Evolutionary conservation across 92 coral and sea anemone species (phyloP).

Genomic region (Porites divaricata): DNA sequence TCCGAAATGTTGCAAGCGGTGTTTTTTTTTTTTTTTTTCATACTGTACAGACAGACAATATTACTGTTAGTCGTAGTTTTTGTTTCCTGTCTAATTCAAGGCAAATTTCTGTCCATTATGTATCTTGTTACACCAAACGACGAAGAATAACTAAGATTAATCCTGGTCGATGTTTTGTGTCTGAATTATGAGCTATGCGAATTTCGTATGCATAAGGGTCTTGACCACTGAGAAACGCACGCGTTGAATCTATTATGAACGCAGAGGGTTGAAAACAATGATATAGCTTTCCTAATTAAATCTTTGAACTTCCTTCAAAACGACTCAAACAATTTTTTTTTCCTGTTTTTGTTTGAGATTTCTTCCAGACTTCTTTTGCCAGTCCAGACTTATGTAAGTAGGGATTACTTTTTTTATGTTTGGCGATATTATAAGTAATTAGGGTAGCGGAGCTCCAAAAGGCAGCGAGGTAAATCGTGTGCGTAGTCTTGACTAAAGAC

Average conservation of each 20-base stretch:
- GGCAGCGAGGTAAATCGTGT: background rate
- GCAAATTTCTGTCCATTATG: background rate
- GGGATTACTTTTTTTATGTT: background rate
- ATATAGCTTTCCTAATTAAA: slow-evolving; percentile 11
- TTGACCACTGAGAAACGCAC: slow-evolving; percentile 10
- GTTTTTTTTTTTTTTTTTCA: no score
- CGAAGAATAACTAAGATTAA: background rate
- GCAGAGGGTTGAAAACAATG: slow-evolving; percentile 20
- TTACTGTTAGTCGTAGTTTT: no score
- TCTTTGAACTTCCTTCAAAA: slow-evolving; percentile 22
- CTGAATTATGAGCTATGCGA: background rate
- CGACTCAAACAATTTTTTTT: slow-evolving; percentile 17
- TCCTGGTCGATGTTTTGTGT: background rate
- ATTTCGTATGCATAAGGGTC: background rate
- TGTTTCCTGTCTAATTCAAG: background rate
- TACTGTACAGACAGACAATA: no score
- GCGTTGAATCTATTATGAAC: slow-evolving; percentile 22
- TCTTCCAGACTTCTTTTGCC: background rate
- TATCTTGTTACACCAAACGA: no score
- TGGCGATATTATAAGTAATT: background rate
- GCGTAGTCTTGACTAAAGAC: no score
- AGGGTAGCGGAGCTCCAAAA: background rate
- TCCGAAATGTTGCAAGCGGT: no score
- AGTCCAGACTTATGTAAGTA: slow-evolving; percentile 15
- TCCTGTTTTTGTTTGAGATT: slow-evolving; percentile 21